Evolutionary conservation across 1,140 invertebrate genomes (phyloP), one percentile per base, ranked within the genome.

Genomic region (Diabrotica undecimpunctata): DNA sequence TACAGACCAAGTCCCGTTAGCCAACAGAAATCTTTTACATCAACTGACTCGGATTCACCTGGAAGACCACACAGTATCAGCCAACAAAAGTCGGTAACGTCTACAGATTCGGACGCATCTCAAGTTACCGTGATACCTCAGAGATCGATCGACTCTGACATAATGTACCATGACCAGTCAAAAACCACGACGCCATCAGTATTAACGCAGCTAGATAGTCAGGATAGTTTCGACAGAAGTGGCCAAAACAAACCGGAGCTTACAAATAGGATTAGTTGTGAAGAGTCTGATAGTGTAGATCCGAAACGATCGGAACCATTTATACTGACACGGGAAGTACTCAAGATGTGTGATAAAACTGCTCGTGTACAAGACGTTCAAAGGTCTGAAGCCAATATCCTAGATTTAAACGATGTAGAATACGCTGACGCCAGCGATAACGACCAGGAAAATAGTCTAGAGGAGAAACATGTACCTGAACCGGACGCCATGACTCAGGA

Each of bases 401-500:
- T 78, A 70, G 83, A 79, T 77, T 77, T 76, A 51, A 83, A 75
- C 75, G 79, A 81, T 64, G 78, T 81, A 8, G 78, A 84, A 67
- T 84, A 80, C 75, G 83, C 81, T 4, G 83, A 84, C 71, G 83
- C 81, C 9, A 82, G 81, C 54, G 82, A 82, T 64, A 79, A 81
- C 62, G 82, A 84, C 36, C 68, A 72, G 11, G 74, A 76, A 54
- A 58, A 55, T 5, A 68, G 66, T 57, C 62, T 66, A 35, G 66
- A 58, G 59, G 61, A 70, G 36, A 69, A 71, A 51, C 79, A 78
- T 63, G 78, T 79, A 74, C 74, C 76, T 64, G 79, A 84, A 64
- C 77, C 81, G 52, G 88, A 90, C 75, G 85, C 87, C 12, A 92
- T 92, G 89, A 92, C 90, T 52, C 85, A 89, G n/a, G 89, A 89